phyloP scores from a whole-genome alignment of 1,140 invertebrate species.

The Drosophila virilis region DNA sequence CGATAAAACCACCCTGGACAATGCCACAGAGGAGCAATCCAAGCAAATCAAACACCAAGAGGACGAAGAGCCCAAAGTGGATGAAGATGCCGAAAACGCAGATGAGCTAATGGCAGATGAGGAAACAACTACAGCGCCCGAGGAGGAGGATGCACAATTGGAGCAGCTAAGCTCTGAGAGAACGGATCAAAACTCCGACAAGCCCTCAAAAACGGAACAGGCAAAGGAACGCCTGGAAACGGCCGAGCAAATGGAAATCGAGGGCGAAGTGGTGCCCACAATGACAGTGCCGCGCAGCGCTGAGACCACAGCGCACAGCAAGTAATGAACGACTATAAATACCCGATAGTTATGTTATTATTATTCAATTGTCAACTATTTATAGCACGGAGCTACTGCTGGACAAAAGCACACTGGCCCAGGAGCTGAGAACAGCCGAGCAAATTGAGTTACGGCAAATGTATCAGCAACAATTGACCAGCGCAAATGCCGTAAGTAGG shows the following conservation, averaged over 20 bases:
- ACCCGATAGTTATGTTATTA: background rate
- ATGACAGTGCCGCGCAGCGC: slow-evolving; percentile 87
- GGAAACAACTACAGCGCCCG: slow-evolving; percentile 40
- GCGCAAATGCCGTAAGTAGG: slow-evolving; percentile 58
- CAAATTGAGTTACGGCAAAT: slow-evolving; percentile 70
- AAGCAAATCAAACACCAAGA: slow-evolving; percentile 87
- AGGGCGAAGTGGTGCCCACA: slow-evolving; percentile 91
- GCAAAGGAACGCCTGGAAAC: slow-evolving; percentile 79
- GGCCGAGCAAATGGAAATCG: slow-evolving; percentile 87
- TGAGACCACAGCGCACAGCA: slow-evolving; percentile 88
- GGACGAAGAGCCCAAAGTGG: slow-evolving; percentile 86
- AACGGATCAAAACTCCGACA: slow-evolving; percentile 85
- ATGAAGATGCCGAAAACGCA: slow-evolving; percentile 86
- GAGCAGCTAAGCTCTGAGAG: slow-evolving; percentile 86
- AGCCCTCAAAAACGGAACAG: slow-evolving; percentile 85
- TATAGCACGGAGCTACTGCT: slow-evolving; percentile 69
- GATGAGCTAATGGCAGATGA: slow-evolving; percentile 77
- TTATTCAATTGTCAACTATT: background rate
- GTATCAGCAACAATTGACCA: slow-evolving; percentile 72
- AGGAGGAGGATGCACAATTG: slow-evolving; percentile 84
- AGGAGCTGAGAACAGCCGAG: slow-evolving; percentile 67
- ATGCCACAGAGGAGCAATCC: slow-evolving; percentile 93
- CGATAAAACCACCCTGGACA: slow-evolving; percentile 87
- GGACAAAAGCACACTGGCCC: slow-evolving; percentile 58
- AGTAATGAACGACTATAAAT: slow-evolving; percentile 66